These are phyloP conservation scores for Oppia nitens DNA, from an alignment of 1,140 invertebrate species.

Conservation along the genomic window DNA sequence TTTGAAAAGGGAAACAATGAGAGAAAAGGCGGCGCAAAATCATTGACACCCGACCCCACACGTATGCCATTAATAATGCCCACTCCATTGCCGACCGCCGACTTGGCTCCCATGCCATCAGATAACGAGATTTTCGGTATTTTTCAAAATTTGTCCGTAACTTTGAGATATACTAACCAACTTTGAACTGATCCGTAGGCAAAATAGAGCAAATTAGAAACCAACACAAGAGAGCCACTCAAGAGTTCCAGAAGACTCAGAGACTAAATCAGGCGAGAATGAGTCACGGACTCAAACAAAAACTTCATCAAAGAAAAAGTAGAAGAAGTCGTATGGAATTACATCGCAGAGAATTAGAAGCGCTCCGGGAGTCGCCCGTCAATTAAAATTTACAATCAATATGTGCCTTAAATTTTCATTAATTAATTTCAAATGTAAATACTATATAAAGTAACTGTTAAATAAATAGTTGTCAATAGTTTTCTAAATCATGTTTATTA, in stretches of 20 bases:
- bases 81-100: conserved; percentile 23
- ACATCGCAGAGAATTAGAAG: conserved; percentile 19
- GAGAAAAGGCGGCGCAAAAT: conserved; percentile 8
- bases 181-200: conserved; percentile 20
- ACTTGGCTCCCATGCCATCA: conserved; percentile 29
- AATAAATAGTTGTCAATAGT: no score
- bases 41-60: conserved; percentile 12
- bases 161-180: background rate
- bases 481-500: no score
- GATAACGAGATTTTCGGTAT: conserved; percentile 31
- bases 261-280: conserved; percentile 28
- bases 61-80: conserved; percentile 11
- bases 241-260: conserved; percentile 26
- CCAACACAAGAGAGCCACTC: conserved; percentile 26
- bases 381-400: background rate
- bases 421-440: no score
- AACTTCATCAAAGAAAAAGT: conserved; percentile 23
- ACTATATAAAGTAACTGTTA: no score
- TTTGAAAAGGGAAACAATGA: conserved; percentile 16
- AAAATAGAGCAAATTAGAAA: conserved; percentile 28
- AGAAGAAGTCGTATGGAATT: conserved; percentile 20
- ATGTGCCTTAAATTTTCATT: background rate
- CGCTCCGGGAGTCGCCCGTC: conserved; percentile 14
- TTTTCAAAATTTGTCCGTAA: conserved; percentile 4
- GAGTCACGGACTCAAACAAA: conserved; percentile 28